A percentile compares a stretch with the other conserved stretches of the same genome.
These are phyloP conservation scores for Glandiceps talaboti DNA, from an alignment of 53 echinoderm and acorn worm species.

Conservation along the genomic window DNA sequence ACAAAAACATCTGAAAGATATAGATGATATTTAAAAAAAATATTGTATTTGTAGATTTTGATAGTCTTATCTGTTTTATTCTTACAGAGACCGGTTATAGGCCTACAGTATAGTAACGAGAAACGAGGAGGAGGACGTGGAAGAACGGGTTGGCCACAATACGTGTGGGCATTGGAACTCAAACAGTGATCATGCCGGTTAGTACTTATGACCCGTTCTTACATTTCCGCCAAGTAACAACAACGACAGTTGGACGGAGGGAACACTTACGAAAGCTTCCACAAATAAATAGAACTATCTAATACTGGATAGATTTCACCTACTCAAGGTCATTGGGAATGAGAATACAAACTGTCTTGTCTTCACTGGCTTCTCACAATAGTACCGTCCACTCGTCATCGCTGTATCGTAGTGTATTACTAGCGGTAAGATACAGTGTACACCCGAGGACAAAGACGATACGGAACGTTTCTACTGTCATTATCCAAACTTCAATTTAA, in stretches of 20 bases:
- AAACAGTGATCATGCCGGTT: constrained; percentile 33
- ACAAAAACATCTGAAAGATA: too few relatives aligned
- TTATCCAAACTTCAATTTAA: too few relatives aligned
- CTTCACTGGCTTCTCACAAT: too few relatives aligned
- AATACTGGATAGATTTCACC: background rate
- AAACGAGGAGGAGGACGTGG: constrained; percentile 48
- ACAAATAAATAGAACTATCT: background rate
- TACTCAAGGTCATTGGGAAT: background rate
- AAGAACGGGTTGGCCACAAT: constrained; percentile 94
- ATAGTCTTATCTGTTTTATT: constrained; percentile 11
- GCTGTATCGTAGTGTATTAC: too few relatives aligned
- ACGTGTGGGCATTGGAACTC: constrained; percentile 94
- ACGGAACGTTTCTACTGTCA: too few relatives aligned
- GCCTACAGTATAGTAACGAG: constrained; percentile 12
- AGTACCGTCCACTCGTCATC: too few relatives aligned
- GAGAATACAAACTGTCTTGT: too few relatives aligned
- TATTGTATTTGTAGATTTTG: too few relatives aligned
- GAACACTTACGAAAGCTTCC: background rate
- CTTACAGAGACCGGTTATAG: constrained; percentile 14
- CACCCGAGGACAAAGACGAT: too few relatives aligned
- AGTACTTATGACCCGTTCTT: too few relatives aligned
- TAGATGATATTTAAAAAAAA: too few relatives aligned
- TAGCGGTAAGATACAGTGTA: too few relatives aligned
- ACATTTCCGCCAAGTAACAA: background rate
- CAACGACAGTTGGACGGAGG: background rate